Evolutionary conservation across 2,113 vertebrate genomes (phyloP).

Genomic region (Chascanopsetta lugubris): DNA sequence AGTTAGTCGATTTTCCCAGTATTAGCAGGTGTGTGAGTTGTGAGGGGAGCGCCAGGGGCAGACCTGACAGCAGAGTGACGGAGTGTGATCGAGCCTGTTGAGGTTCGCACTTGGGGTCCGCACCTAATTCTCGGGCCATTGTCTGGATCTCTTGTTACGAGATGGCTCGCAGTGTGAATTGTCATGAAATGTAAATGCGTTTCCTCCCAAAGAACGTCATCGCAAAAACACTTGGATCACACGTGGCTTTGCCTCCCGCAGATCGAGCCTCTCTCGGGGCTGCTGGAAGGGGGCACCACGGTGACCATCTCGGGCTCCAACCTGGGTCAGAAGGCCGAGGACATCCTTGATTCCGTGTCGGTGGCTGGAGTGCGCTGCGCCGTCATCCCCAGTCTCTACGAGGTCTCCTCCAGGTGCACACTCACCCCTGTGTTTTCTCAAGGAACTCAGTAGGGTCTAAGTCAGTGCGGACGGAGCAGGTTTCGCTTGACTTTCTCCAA

Average conservation of each 20-base stretch:
- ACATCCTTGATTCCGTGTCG: conserved; percentile 88
- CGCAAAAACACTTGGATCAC: not conserved
- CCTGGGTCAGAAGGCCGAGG: conserved; percentile 92
- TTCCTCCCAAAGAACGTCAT: not conserved
- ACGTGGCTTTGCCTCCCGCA: conserved; percentile 50
- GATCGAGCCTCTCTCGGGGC: conserved; percentile 93
- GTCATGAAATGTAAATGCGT: not conserved
- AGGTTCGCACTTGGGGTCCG: no score
- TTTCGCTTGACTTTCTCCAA: not conserved
- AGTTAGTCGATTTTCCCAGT: no score
- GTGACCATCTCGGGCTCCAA: conserved; percentile 96
- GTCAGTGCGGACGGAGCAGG: not conserved
- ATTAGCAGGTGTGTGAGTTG: no score
- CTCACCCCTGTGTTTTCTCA: not conserved
- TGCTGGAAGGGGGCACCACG: conserved; percentile 90
- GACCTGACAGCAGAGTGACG: no score
- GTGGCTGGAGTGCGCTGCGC: conserved; percentile 89
- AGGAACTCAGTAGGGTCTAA: not conserved
- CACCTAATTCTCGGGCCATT: no score
- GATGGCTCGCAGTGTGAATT: no score
- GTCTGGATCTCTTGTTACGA: no score
- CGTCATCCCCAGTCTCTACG: conserved; percentile 86
- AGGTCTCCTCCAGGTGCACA: conserved; percentile 93
- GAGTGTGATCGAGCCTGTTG: no score
- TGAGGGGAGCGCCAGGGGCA: no score